A percentile compares a stretch with the other conserved stretches of the same genome.
Evolutionary conservation across 2,113 vertebrate genomes (phyloP).

Genomic region (Sula dactylatra): DNA sequence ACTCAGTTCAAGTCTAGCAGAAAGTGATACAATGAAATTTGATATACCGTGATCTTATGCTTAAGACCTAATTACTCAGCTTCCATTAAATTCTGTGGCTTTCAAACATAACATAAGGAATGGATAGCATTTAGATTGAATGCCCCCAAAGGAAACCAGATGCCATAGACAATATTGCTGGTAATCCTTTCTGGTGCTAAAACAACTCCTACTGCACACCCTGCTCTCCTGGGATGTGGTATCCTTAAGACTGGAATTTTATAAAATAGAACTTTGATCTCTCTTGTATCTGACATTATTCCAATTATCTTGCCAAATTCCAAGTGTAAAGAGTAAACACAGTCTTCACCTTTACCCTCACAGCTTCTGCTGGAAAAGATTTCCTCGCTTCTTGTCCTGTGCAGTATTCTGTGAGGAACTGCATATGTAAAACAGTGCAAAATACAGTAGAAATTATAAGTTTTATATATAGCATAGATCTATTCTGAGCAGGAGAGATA

Average conservation of each 20-base stretch:
- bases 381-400: not conserved
- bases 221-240: not conserved
- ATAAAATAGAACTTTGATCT: slow-evolving; percentile 2
- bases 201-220: not conserved
- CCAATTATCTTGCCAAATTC: slow-evolving; percentile 28
- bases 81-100: not conserved
- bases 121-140: not conserved
- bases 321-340: slow-evolving; percentile 11
- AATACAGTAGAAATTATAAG: not conserved
- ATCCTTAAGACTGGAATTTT: not conserved
- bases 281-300: slow-evolving; percentile 21
- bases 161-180: not conserved
- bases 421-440: not conserved
- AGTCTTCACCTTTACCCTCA: not conserved
- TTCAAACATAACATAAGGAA: not conserved
- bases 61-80: not conserved
- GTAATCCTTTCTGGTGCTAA: not conserved
- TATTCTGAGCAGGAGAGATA: not conserved
- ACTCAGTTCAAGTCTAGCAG: not conserved
- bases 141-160: not conserved
- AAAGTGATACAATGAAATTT: not conserved
- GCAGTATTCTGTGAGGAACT: not conserved
- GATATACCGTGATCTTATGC: not conserved
- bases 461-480: not conserved
- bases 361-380: not conserved